Conservation (phyloP, 2,797 vertebrate genomes). For the Cryptoprocta ferox region DNA sequence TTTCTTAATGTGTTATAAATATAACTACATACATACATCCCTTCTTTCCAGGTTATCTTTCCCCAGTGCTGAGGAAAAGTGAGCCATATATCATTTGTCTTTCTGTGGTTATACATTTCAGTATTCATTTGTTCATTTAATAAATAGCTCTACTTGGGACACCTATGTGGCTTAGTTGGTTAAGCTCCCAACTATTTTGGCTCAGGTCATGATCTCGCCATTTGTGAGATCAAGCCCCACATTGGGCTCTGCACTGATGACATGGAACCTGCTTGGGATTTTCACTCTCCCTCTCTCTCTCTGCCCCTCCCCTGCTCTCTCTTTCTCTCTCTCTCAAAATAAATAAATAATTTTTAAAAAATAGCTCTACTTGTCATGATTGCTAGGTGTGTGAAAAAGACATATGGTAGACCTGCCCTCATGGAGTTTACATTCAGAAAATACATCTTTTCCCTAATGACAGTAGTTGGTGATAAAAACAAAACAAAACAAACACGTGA, state of each 20-base stretch:
- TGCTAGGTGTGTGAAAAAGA: background rate
- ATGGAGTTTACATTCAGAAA: background rate
- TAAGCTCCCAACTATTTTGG: no score
- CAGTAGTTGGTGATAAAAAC: background rate
- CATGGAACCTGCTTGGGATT: no score
- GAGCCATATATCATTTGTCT: background rate
- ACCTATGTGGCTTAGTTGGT: no score
- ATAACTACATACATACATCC: background rate
- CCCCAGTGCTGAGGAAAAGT: constrained; percentile 1
- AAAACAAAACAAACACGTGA: background rate
- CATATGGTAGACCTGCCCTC: background rate
- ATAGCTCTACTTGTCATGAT: background rate
- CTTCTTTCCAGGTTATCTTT: background rate
- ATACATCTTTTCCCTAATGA: background rate
- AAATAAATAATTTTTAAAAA: background rate
- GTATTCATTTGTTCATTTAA: constrained; percentile 1
- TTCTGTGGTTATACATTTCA: constrained; percentile 17
- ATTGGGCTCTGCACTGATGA: no score
- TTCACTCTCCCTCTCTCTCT: no score
- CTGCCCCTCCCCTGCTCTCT: no score
- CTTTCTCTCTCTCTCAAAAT: no score
- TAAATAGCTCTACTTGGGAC: background rate
- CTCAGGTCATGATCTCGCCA: no score
- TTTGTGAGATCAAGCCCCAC: no score
- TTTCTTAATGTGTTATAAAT: constrained; percentile 44